Conservation (phyloP, 2,113 vertebrate genomes). For the Crypturellus undulatus region DNA sequence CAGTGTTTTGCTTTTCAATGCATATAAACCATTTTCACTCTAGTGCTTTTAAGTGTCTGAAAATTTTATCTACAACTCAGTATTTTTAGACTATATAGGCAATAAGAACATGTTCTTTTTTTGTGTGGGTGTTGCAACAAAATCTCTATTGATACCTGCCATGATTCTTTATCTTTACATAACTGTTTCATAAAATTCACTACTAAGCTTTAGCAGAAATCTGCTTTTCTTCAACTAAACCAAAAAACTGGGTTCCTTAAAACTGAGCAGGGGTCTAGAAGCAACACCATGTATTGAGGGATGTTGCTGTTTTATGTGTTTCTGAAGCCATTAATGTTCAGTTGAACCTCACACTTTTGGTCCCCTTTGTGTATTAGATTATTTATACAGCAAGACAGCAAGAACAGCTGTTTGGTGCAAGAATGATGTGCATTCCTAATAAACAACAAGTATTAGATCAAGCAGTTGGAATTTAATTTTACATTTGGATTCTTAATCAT, state of each 20-base stretch:
- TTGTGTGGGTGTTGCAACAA: not conserved
- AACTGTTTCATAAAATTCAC: not conserved
- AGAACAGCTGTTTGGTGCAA: conserved; percentile 71
- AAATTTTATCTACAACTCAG: not conserved
- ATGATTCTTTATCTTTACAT: not conserved
- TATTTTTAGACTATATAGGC: not conserved
- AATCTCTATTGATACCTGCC: not conserved
- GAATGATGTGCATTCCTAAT: not conserved
- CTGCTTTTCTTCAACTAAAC: not conserved
- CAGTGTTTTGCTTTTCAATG: not conserved
- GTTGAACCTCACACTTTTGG: not conserved
- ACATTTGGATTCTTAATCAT: not conserved
- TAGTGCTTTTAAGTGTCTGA: not conserved
- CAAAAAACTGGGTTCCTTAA: not conserved
- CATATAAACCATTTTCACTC: not conserved
- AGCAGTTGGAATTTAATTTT: not conserved
- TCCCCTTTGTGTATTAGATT: conserved; percentile 30
- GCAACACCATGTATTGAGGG: not conserved
- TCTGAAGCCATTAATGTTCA: not conserved
- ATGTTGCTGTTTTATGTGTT: not conserved
- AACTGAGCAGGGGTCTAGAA: no score
- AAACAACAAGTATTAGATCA: conserved; percentile 71
- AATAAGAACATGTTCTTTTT: not conserved
- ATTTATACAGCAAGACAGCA: conserved; percentile 70
- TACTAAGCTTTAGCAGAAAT: not conserved